phyloP scores from a whole-genome alignment of 2,113 vertebrate genomes.

The Montifringilla adamsi region DNA sequence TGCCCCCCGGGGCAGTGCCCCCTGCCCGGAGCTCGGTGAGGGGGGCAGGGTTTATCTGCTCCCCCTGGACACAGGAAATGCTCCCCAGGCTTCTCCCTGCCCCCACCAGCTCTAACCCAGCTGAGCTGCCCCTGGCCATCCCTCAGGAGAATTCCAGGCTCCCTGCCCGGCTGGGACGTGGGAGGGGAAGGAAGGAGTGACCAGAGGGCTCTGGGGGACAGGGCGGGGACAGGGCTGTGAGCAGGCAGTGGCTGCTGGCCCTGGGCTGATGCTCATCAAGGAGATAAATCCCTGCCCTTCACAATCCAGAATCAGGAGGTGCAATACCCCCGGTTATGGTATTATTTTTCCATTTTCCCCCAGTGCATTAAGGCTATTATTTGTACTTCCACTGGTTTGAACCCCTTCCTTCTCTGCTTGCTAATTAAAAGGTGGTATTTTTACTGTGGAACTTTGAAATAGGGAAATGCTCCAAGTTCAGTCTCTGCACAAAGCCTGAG shows the following conservation, averaged over 20 bases:
- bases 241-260: background rate
- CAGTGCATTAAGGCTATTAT: background rate
- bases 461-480: background rate
- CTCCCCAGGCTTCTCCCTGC: fast-evolving
- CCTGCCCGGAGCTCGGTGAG: fast-evolving
- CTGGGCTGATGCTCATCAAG: background rate
- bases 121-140: background rate
- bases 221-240: background rate
- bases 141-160: background rate
- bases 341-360: background rate
- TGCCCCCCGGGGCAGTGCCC: too few species aligned
- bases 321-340: background rate
- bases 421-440: background rate
- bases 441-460: background rate
- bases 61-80: background rate
- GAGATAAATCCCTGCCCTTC: background rate
- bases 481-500: background rate
- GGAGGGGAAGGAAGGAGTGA: fast-evolving
- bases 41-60: fast-evolving
- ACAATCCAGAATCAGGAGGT: background rate
- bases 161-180: background rate
- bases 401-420: background rate
- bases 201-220: fast-evolving
- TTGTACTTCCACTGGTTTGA: background rate
- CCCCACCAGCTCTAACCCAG: fast-evolving